Conservation (phyloP, 1,140 invertebrate genomes). For the Ganaspis sp. region DNA sequence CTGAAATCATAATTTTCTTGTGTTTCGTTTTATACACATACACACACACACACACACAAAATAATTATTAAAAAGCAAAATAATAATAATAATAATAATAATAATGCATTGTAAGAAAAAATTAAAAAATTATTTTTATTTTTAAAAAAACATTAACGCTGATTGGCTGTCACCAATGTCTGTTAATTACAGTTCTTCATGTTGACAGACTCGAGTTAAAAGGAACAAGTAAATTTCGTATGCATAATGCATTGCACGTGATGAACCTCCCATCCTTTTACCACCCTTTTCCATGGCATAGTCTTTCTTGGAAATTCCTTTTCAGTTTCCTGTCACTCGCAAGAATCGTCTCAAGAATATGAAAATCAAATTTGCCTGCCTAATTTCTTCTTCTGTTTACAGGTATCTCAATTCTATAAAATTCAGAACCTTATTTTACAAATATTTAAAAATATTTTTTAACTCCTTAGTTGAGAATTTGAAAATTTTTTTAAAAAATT, state of each 20-base stretch:
- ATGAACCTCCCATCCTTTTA: slow-evolving; percentile 52
- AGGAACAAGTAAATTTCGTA: slow-evolving; percentile 62
- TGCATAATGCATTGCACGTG: slow-evolving; percentile 71
- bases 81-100: too few species aligned
- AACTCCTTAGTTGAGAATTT: too few species aligned
- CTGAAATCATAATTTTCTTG: too few species aligned
- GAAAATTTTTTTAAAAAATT: too few species aligned
- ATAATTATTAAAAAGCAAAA: too few species aligned
- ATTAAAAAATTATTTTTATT: neutral
- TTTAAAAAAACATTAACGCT: slow-evolving; percentile 44
- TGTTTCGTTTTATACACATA: too few species aligned
- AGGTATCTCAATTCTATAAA: neutral
- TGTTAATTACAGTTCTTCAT: slow-evolving; percentile 68
- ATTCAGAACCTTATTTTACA: neutral
- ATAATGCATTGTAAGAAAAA: neutral
- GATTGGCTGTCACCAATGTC: slow-evolving; percentile 66
- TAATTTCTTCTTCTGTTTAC: slow-evolving; percentile 18
- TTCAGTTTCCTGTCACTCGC: slow-evolving; percentile 26
- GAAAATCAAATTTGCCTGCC: slow-evolving; percentile 3
- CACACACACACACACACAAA: too few species aligned
- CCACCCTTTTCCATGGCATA: slow-evolving; percentile 45
- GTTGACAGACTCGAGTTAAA: slow-evolving; percentile 50
- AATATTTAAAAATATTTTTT: too few species aligned
- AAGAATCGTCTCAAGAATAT: neutral
- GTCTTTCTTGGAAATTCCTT: slow-evolving; percentile 34